phyloP scores from a whole-genome alignment of 2,888 invertebrate species.

The Hydrotaea diabolus region DNA sequence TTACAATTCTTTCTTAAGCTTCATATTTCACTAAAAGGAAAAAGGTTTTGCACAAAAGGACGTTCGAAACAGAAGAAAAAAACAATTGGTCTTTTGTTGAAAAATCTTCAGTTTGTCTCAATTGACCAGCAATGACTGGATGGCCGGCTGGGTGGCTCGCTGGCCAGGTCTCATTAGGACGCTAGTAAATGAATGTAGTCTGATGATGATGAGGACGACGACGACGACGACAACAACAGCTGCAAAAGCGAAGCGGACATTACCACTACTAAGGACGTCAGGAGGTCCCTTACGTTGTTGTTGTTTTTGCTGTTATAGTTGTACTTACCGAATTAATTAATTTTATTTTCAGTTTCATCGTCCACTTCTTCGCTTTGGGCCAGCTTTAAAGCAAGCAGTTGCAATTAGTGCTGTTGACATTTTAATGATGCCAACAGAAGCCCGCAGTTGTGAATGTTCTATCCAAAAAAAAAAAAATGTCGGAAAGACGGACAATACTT shows the following conservation, averaged over 20 bases:
- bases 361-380: neutral
- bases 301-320: too few relatives aligned
- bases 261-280: neutral
- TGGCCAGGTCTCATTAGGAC: neutral
- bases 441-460: neutral
- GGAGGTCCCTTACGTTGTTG: neutral
- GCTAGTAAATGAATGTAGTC: neutral
- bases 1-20: neutral
- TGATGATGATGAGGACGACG: too few relatives aligned
- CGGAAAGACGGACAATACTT: too few relatives aligned
- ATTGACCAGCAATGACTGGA: conserved; percentile 24
- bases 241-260: conserved; percentile 17
- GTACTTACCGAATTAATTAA: conserved; percentile 26
- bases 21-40: neutral
- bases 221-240: neutral
- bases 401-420: conserved; percentile 63
- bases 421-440: conserved; percentile 51
- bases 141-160: neutral
- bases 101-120: neutral
- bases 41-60: neutral
- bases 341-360: conserved; percentile 11
- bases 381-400: neutral
- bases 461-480: too few relatives aligned
- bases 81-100: neutral
- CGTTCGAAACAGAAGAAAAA: neutral